Evolutionary conservation across 2,797 vertebrate species (phyloP).

Genomic region (Urocyon cinereoargenteus): DNA sequence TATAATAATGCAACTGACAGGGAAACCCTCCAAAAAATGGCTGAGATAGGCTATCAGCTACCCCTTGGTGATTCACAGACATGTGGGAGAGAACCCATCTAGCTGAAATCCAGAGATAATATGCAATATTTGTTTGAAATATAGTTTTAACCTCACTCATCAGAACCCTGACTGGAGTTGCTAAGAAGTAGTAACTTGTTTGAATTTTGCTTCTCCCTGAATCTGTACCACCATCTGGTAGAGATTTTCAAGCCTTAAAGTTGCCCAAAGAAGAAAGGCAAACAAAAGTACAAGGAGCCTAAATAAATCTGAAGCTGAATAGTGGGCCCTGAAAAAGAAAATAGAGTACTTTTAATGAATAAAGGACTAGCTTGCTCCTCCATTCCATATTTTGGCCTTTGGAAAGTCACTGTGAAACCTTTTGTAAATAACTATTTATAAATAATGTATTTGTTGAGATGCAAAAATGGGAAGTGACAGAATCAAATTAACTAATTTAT

Average conservation of each 20-base stretch:
- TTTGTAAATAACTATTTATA: slow-evolving; percentile 49
- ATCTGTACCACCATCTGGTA: slow-evolving; percentile 19
- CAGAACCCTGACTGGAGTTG: slow-evolving; percentile 5
- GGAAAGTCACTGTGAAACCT: slow-evolving; percentile 22
- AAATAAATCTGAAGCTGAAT: slow-evolving; percentile 1
- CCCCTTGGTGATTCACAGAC: slow-evolving; percentile 1
- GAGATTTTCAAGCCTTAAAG: slow-evolving; percentile 9
- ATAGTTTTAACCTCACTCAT: background rate
- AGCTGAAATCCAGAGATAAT: slow-evolving; percentile 48
- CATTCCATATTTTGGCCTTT: background rate
- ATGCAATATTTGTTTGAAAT: background rate
- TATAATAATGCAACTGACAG: background rate
- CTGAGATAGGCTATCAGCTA: background rate
- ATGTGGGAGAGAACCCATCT: background rate
- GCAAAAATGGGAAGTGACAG: slow-evolving; percentile 25
- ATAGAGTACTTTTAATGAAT: background rate
- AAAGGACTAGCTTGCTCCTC: background rate
- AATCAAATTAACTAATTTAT: slow-evolving; percentile 52
- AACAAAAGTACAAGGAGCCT: background rate
- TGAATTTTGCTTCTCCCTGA: slow-evolving; percentile 33
- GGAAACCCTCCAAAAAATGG: background rate
- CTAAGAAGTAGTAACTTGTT: background rate
- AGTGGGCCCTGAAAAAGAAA: background rate
- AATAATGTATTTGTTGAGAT: background rate
- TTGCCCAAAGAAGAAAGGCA: slow-evolving; percentile 25